Evolutionary conservation across 2,797 vertebrate species (phyloP).

Genomic region (Pseudochaenichthys georgianus): DNA sequence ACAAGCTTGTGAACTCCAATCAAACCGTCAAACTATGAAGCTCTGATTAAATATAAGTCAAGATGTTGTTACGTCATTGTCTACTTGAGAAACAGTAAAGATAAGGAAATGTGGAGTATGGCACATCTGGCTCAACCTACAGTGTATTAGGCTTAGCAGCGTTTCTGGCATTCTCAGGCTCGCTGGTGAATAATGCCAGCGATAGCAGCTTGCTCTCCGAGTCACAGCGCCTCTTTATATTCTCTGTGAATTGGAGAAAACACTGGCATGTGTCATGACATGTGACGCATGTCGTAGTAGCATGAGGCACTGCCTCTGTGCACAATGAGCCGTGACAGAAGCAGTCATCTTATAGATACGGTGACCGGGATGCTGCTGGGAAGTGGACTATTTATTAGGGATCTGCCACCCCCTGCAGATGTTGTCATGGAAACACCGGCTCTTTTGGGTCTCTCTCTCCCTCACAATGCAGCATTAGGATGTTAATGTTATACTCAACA

Average conservation of each 20-base stretch:
- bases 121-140: constrained; percentile 46
- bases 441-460: constrained; percentile 74
- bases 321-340: constrained; percentile 31
- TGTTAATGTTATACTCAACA: constrained; percentile 70
- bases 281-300: constrained; percentile 27
- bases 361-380: constrained; percentile 65
- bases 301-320: constrained; percentile 28
- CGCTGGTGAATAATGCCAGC: constrained; percentile 35
- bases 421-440: constrained; percentile 85
- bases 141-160: constrained; percentile 32
- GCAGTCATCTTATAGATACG: constrained; percentile 41
- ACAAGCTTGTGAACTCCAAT: too few relatives aligned
- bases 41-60: too few relatives aligned
- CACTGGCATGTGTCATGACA: constrained; percentile 27
- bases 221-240: constrained; percentile 25
- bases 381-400: constrained; percentile 72
- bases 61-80: too few relatives aligned
- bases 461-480: constrained; percentile 71
- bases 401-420: constrained; percentile 84
- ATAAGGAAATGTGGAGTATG: constrained; percentile 11
- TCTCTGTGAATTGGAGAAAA: constrained; percentile 35
- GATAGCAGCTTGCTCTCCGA: constrained; percentile 25
- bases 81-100: neutral
- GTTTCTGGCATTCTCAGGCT: constrained; percentile 32
- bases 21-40: too few relatives aligned